Evolutionary conservation across 2,888 invertebrate genomes (phyloP).

Genomic region (Bugulina stolonifera): DNA sequence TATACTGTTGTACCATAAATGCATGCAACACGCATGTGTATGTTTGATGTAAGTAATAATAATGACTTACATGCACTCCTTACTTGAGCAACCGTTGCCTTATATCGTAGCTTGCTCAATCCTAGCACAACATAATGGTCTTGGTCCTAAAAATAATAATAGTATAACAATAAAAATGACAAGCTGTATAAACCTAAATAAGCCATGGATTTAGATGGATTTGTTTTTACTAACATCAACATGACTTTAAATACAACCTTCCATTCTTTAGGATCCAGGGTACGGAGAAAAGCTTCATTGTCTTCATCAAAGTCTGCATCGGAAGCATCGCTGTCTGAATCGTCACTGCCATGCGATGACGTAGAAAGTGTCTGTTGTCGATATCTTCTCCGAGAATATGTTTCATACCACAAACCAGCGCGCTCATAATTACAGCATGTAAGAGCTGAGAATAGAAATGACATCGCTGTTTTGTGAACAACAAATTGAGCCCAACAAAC

Average conservation of each 20-base stretch:
- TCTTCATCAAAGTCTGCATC: slow-evolving; percentile 39
- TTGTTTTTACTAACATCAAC: too few species aligned
- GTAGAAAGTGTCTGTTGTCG: slow-evolving; percentile 47
- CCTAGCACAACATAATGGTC: slow-evolving; percentile 96
- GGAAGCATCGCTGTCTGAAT: slow-evolving; percentile 40
- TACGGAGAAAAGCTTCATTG: slow-evolving; percentile 65
- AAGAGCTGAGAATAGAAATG: slow-evolving; percentile 33
- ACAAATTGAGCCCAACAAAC: too few species aligned
- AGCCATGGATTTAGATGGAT: too few species aligned
- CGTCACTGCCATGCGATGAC: slow-evolving; percentile 39
- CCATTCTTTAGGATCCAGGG: slow-evolving; percentile 92
- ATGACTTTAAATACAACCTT: slow-evolving; percentile 60
- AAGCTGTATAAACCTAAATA: too few species aligned
- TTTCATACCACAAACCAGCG: slow-evolving; percentile 49
- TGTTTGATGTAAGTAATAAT: not conserved
- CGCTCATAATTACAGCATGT: slow-evolving; percentile 40
- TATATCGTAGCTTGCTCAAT: slow-evolving; percentile 71
- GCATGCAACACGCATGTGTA: not conserved
- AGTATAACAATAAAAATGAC: slow-evolving; percentile 23
- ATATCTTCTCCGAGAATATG: slow-evolving; percentile 39
- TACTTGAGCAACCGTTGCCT: slow-evolving; percentile 85
- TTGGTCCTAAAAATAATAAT: slow-evolving; percentile 63
- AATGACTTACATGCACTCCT: slow-evolving; percentile 77
- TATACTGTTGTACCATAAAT: not conserved
- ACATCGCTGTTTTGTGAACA: not conserved